Conservation (phyloP, 1,140 invertebrate genomes). For the Halyomorpha halys region DNA sequence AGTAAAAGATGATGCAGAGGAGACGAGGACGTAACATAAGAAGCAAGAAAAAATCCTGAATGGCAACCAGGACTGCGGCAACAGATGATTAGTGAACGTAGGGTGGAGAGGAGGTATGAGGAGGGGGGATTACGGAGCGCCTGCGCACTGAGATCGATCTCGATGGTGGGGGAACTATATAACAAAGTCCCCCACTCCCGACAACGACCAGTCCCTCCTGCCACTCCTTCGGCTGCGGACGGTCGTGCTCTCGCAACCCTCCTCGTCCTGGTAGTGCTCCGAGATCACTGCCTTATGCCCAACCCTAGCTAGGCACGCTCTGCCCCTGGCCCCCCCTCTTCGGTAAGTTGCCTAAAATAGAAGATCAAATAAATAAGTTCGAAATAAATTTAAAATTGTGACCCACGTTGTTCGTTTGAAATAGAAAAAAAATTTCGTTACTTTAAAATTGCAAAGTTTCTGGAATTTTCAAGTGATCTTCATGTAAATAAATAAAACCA, state of each 20-base stretch:
- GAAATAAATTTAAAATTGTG: neutral
- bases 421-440: too few species aligned
- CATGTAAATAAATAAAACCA: too few species aligned
- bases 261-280: neutral
- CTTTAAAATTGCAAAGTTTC: too few species aligned
- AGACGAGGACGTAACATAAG: neutral
- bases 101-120: too few species aligned
- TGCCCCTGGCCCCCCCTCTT: neutral
- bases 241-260: neutral
- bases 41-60: neutral
- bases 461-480: too few species aligned
- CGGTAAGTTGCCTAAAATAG: neutral
- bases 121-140: neutral
- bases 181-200: too few species aligned
- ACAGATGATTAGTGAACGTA: constrained; percentile 10
- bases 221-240: neutral
- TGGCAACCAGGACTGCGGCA: neutral
- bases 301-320: neutral
- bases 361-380: neutral
- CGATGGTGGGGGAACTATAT: neutral
- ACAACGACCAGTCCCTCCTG: neutral
- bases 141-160: neutral
- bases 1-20: neutral
- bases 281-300: neutral
- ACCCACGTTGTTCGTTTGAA: too few species aligned